Evolutionary conservation across 1,140 invertebrate species (phyloP).

Genomic region (Pogonomyrmex barbatus): DNA sequence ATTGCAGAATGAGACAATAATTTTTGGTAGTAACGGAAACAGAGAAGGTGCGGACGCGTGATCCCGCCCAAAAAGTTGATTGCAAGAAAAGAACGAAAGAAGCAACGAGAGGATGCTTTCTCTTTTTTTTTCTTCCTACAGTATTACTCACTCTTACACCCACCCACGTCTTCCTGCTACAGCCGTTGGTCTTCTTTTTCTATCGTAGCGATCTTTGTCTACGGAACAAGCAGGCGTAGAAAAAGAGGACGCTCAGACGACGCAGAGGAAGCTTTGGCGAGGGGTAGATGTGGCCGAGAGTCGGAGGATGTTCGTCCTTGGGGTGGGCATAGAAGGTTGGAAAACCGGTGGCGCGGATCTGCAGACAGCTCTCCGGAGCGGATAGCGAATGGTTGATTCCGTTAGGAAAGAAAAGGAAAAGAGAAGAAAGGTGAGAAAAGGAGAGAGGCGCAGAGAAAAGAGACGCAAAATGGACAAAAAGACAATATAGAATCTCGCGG

Average conservation of each 20-base stretch:
- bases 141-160: constrained; percentile 47
- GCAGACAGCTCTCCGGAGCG: constrained; percentile 77
- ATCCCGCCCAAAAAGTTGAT: constrained; percentile 71
- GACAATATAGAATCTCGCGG: constrained; percentile 62
- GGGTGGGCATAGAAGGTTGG: constrained; percentile 58
- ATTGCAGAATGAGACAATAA: constrained; percentile 19
- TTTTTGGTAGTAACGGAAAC: constrained; percentile 48
- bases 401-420: constrained; percentile 68
- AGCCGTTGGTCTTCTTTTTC: constrained; percentile 63
- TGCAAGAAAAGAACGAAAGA: constrained; percentile 76
- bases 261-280: constrained; percentile 32
- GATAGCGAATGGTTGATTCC: constrained; percentile 79
- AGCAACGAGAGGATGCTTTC: constrained; percentile 63
- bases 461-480: constrained; percentile 61
- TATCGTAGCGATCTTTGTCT: constrained; percentile 72
- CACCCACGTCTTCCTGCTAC: background rate
- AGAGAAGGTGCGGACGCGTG: constrained; percentile 48
- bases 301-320: constrained; percentile 54
- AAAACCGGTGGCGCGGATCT: constrained; percentile 76
- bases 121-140: constrained; percentile 20
- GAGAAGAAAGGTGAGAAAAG: constrained; percentile 43
- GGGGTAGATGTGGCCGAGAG: constrained; percentile 43
- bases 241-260: constrained; percentile 64
- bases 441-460: constrained; percentile 33
- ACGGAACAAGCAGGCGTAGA: constrained; percentile 62